Percentiles rank a stretch among this genome's conserved stretches.
These are phyloP conservation scores for Brachymystax lenok DNA, from an alignment of 2,797 vertebrate species.

Conservation along the genomic window DNA sequence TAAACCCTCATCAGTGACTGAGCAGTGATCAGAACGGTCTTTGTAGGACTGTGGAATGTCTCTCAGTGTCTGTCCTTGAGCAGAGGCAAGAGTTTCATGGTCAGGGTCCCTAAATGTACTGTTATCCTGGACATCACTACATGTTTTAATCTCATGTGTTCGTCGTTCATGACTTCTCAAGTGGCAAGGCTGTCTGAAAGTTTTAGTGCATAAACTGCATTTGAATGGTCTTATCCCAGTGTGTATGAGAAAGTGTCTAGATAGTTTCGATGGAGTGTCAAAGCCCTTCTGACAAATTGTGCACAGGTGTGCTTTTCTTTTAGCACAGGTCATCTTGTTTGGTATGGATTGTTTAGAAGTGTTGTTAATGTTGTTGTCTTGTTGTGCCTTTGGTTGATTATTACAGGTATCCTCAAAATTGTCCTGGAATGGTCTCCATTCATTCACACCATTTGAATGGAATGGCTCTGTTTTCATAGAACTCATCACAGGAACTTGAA, in stretches of 20 bases:
- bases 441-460: neutral
- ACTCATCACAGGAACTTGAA: conserved; percentile 11
- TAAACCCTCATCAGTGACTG: neutral
- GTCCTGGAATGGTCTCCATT: neutral
- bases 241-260: conserved; percentile 78
- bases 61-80: neutral
- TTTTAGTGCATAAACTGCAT: conserved; percentile 76
- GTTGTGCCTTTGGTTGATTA: conserved; percentile 33
- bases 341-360: neutral
- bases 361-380: conserved; percentile 33
- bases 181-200: conserved; percentile 76
- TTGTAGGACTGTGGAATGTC: neutral
- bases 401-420: neutral
- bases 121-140: neutral
- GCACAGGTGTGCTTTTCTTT: conserved; percentile 68
- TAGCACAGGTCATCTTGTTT: conserved; percentile 41
- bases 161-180: conserved; percentile 75
- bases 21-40: neutral
- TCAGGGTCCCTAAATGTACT: neutral
- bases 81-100: neutral
- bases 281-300: conserved; percentile 78
- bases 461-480: neutral
- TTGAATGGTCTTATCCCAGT: conserved; percentile 76
- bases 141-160: conserved; percentile 54
- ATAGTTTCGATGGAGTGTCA: conserved; percentile 74